Conservation (phyloP, 1,140 invertebrate genomes). For the Tetragnatha versicolor region DNA sequence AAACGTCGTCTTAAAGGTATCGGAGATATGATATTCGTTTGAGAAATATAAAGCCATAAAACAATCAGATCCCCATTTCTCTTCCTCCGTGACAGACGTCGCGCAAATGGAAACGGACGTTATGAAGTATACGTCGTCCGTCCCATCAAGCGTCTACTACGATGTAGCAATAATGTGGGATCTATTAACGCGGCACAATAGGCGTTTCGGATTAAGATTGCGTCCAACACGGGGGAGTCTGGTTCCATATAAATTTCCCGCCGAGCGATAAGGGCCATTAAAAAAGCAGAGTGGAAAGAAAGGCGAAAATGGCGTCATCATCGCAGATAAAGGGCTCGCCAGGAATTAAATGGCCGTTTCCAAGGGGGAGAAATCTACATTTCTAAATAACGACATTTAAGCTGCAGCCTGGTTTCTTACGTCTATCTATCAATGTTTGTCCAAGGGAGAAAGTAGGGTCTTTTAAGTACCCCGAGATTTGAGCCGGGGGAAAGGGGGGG, state of each 20-base stretch:
- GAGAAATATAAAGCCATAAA: slow-evolving; percentile 42
- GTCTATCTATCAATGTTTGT: slow-evolving; percentile 51
- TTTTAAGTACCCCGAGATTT: slow-evolving; percentile 46
- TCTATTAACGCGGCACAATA: slow-evolving; percentile 45
- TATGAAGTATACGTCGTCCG: not conserved
- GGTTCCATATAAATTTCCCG: slow-evolving; percentile 1
- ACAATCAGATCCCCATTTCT: slow-evolving; percentile 45
- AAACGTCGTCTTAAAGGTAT: not conserved
- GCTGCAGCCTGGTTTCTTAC: slow-evolving; percentile 11
- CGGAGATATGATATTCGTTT: not conserved
- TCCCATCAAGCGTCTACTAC: not conserved
- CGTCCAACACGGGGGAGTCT: not conserved
- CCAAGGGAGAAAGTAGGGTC: slow-evolving; percentile 29
- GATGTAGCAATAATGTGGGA: slow-evolving; percentile 7
- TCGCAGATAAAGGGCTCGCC: slow-evolving; percentile 30
- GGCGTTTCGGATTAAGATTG: slow-evolving; percentile 39
- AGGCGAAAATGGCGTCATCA: slow-evolving; percentile 37
- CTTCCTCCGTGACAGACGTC: slow-evolving; percentile 25
- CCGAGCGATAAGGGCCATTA: slow-evolving; percentile 17
- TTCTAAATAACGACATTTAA: slow-evolving; percentile 53
- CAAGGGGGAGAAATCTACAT: slow-evolving; percentile 38
- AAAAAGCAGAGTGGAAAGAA: slow-evolving; percentile 23
- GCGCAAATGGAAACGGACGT: slow-evolving; percentile 9
- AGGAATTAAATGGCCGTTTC: slow-evolving; percentile 43
- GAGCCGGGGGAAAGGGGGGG: not conserved